These are phyloP conservation scores for Gibbula magus DNA, from an alignment of 2,888 invertebrate genomes.

Conservation along the genomic window DNA sequence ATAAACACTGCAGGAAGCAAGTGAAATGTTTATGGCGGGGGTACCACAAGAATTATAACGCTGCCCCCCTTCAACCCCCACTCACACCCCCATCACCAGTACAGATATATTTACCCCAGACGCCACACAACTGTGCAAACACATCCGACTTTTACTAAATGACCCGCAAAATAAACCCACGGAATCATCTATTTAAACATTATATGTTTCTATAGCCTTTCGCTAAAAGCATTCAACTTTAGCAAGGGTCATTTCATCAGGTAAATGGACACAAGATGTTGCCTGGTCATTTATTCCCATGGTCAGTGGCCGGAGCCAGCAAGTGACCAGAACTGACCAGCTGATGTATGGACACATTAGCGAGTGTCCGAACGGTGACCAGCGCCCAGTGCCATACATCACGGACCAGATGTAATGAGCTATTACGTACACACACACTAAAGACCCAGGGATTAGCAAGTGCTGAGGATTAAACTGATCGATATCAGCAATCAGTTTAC, in stretches of 20 bases:
- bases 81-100: neutral
- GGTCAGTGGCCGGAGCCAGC: neutral
- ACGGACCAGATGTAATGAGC: too few relatives aligned
- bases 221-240: slow-evolving; percentile 5
- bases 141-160: neutral
- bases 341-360: neutral
- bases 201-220: neutral
- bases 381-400: too few relatives aligned
- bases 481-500: too few relatives aligned
- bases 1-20: too few relatives aligned
- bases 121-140: neutral
- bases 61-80: neutral
- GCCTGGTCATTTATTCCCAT: neutral
- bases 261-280: slow-evolving; percentile 2
- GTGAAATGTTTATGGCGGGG: too few relatives aligned
- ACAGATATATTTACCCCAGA: neutral
- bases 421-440: too few relatives aligned
- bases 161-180: neutral
- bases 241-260: neutral
- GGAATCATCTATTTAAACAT: neutral
- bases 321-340: neutral
- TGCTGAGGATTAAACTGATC: too few relatives aligned
- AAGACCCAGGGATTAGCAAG: too few relatives aligned
- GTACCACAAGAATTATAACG: too few relatives aligned
- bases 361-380: too few relatives aligned